These are phyloP conservation scores for Andrena haemorrhoa DNA, from an alignment of 2,888 invertebrate genomes.

Conservation along the genomic window DNA sequence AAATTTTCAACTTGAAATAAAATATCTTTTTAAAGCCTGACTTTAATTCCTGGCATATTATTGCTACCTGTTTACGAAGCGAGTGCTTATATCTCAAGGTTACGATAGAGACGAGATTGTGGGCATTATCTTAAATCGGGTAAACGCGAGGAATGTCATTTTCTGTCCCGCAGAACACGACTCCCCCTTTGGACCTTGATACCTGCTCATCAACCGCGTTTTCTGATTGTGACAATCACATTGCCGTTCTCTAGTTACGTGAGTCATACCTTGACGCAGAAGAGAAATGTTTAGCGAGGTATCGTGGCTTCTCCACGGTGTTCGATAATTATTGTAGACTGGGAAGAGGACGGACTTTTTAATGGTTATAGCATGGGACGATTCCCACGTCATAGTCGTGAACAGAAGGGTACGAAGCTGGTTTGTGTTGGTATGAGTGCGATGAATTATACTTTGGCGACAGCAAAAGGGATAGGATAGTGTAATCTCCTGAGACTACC, in stretches of 20 bases:
- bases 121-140: conserved; percentile 32
- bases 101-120: conserved; percentile 8
- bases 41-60: neutral
- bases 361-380: conserved; percentile 11
- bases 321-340: neutral
- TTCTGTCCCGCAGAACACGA: conserved; percentile 22
- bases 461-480: neutral
- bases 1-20: neutral
- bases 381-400: conserved; percentile 20
- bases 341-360: conserved; percentile 28
- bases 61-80: neutral
- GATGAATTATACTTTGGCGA: neutral
- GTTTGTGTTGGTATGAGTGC: neutral
- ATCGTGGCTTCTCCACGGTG: conserved; percentile 39
- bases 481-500: neutral
- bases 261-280: conserved; percentile 38
- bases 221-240: conserved; percentile 39
- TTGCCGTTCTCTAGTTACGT: conserved; percentile 54
- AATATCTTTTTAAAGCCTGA: no score
- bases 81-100: conserved; percentile 13
- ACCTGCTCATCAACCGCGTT: conserved; percentile 41
- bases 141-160: conserved; percentile 37
- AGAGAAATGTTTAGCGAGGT: conserved; percentile 38
- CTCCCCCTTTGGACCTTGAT: conserved; percentile 43
- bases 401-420: neutral